phyloP scores from a whole-genome alignment of 2,797 vertebrate species.

The Hypotaenidia okinawae region DNA sequence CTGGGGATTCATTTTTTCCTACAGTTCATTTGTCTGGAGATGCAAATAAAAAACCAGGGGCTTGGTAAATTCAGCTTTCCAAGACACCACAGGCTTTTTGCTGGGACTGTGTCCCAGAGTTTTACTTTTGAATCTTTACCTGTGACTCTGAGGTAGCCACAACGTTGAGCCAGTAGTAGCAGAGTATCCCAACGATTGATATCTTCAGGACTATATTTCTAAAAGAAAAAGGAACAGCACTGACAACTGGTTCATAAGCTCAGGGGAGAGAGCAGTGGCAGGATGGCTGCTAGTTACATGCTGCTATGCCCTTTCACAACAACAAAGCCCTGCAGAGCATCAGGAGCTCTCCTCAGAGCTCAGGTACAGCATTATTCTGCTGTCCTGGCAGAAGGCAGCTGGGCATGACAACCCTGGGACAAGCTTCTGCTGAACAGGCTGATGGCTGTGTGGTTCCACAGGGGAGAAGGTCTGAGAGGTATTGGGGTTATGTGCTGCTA shows the following conservation, averaged over 20 bases:
- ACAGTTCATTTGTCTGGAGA: not conserved
- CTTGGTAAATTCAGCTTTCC: not conserved
- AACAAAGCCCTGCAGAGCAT: not conserved
- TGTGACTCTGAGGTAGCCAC: conserved; percentile 68
- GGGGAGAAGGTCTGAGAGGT: not conserved
- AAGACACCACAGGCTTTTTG: not conserved
- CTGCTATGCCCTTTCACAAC: not conserved
- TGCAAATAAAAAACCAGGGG: not conserved
- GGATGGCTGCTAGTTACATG: not conserved
- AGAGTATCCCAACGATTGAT: conserved; percentile 89
- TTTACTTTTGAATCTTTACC: conserved; percentile 50
- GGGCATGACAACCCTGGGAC: not conserved
- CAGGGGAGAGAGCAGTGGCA: not conserved
- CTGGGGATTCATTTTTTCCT: not conserved
- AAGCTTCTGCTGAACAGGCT: not conserved
- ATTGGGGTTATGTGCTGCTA: not conserved
- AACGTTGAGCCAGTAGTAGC: conserved; percentile 89
- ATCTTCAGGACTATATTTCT: conserved; percentile 92
- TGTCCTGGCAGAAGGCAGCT: not conserved
- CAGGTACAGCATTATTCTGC: not conserved
- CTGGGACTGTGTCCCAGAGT: not conserved
- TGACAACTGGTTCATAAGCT: not conserved
- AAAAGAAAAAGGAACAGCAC: conserved; percentile 21
- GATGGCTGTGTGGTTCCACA: not conserved
- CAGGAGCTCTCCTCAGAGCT: not conserved